These are phyloP conservation scores for Leptoteleia sp. DNA, from an alignment of 1,140 invertebrate genomes.

Conservation along the genomic window DNA sequence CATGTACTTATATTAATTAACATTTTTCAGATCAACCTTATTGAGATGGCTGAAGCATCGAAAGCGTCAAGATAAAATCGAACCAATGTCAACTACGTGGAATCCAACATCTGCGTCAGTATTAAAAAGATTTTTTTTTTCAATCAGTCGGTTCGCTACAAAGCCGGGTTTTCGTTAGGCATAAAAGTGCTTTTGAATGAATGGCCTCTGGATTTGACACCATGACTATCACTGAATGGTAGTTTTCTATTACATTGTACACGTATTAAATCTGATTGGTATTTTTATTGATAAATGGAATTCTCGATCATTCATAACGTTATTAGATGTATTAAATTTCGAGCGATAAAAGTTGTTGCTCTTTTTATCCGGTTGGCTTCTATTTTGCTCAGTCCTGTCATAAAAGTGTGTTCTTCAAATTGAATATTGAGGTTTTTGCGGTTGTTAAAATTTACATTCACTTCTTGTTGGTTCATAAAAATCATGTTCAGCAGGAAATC, in stretches of 20 bases:
- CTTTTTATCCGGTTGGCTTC: background rate
- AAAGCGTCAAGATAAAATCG: background rate
- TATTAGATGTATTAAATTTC: conserved; percentile 1
- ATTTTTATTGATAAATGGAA: conserved; percentile 18
- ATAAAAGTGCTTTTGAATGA: conserved; percentile 20
- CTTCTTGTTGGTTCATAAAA: too few relatives aligned
- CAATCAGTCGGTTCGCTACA: conserved; percentile 33
- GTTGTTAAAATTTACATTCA: too few relatives aligned
- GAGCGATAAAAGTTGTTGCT: background rate
- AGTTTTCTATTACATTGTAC: conserved; percentile 36
- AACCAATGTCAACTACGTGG: background rate
- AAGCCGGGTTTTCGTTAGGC: conserved; percentile 32
- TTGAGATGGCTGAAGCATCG: background rate
- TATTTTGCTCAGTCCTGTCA: too few relatives aligned
- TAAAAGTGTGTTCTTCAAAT: too few relatives aligned
- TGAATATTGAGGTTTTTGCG: too few relatives aligned
- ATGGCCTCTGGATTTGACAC: conserved; percentile 33
- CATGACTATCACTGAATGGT: conserved; percentile 34
- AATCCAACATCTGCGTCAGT: conserved; percentile 20
- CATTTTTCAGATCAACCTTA: background rate
- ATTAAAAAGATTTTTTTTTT: conserved; percentile 28
- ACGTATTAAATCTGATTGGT: conserved; percentile 18
- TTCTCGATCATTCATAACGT: background rate
- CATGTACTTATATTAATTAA: background rate
- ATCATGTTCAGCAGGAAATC: too few relatives aligned